These are phyloP conservation scores for Chaenocephalus aceratus DNA, from an alignment of 2,113 vertebrate genomes.

Conservation along the genomic window DNA sequence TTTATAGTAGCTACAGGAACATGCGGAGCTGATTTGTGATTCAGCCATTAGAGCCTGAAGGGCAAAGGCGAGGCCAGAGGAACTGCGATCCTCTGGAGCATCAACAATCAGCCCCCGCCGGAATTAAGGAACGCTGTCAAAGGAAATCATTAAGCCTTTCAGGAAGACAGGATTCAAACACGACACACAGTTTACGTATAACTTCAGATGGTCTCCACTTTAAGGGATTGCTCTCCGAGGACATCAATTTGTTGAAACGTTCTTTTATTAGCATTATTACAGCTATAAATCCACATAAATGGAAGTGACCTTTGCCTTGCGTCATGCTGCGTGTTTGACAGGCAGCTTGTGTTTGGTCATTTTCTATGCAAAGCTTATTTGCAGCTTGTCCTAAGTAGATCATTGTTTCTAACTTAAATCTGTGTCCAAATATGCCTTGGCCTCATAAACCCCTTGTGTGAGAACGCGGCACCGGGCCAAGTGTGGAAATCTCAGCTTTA, in stretches of 20 bases:
- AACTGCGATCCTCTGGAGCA: slow-evolving; percentile 40
- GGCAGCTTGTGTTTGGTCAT: slow-evolving; percentile 40
- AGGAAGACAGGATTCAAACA: slow-evolving; percentile 32
- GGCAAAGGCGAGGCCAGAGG: slow-evolving; percentile 35
- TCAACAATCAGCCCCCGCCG: slow-evolving; percentile 12
- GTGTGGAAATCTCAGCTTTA: slow-evolving; percentile 28
- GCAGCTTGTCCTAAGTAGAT: slow-evolving; percentile 55
- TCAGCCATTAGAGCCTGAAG: slow-evolving; percentile 45
- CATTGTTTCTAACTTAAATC: slow-evolving; percentile 64
- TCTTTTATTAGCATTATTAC: slow-evolving; percentile 54
- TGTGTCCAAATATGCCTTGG: slow-evolving; percentile 54
- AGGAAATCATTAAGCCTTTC: slow-evolving; percentile 50
- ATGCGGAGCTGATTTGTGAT: slow-evolving; percentile 49
- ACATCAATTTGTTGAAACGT: slow-evolving; percentile 41
- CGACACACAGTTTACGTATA: slow-evolving; percentile 7
- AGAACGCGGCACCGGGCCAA: slow-evolving; percentile 55
- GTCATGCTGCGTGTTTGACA: slow-evolving; percentile 60
- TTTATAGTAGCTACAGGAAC: slow-evolving; percentile 41
- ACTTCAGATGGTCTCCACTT: slow-evolving; percentile 24
- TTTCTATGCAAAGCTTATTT: slow-evolving; percentile 57
- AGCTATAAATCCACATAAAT: slow-evolving; percentile 57
- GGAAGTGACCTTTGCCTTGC: slow-evolving; percentile 69
- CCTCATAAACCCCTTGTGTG: slow-evolving; percentile 44
- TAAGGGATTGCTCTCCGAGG: slow-evolving; percentile 20
- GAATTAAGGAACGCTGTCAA: slow-evolving; percentile 29